Base-by-base conservation (phyloP, 2,797 vertebrate genomes). In the Pseudochirops cupreus region DNA sequence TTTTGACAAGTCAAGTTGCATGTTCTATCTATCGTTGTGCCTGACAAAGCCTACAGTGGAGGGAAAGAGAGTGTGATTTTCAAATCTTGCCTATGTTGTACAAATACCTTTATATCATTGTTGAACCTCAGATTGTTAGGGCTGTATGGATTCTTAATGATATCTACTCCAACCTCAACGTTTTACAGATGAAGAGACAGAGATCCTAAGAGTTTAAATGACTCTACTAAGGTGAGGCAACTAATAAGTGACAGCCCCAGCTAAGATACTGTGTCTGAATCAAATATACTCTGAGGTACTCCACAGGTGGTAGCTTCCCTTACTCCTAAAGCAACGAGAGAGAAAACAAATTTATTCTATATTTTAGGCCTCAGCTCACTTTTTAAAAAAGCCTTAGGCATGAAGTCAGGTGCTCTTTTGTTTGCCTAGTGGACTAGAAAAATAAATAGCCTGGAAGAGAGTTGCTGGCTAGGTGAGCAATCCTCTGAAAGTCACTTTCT, bases 401-500 rank as follows among this genome's bases (percentile, higher is more conserved):
- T 52, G 1, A 3, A 1, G 21, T n/a, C 2, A 94, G 13, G 18
- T 52, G 0, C 39, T 92, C 50, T 92, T 91, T 95, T 21, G 50
- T 58, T 55, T 74, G 6, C 13, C 55, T 94, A 24, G 21, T 67
- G 2, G 82, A 21, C 52, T 59, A 90, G 33, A 92, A 12, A 56
- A 59, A 2, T 4, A 90, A 54, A 62, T 67, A 67, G 4, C 33
- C 11, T 93, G 13, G 55, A 91, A 21, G 5, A 94, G 46, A 92
- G 21, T 92, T n/a, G 52, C 29, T 62, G 57, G 90, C 5, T 50
- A 62, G 46, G 16, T 46, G 29, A 56, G 57, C 57, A 11, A 57
- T 0, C n/a, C 9, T 90, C 21, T 91, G 52, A 92, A 94, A 96
- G 74, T 92, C 54, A 59, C 33, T 95, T 67, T 93, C 92, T 9